Evolutionary conservation across 92 coral and sea anemone species (phyloP).

Genomic region (Phenganax marumi): DNA sequence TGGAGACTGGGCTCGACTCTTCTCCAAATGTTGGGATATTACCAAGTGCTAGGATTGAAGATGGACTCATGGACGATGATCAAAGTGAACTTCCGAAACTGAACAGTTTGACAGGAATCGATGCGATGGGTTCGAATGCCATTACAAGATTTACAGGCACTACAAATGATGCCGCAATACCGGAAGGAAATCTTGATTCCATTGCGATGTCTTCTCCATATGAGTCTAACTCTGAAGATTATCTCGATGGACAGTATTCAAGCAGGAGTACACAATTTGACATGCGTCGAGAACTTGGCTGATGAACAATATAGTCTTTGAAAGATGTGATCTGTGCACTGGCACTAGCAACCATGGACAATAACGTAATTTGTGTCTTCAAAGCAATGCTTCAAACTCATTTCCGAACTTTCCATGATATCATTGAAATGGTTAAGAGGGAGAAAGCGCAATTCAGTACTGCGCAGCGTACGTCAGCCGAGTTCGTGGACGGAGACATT

Average conservation of each 20-base stretch:
- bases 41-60: constrained; percentile 29
- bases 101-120: constrained; percentile 41
- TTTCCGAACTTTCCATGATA: too few relatives aligned
- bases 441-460: too few relatives aligned
- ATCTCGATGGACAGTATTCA: constrained; percentile 27
- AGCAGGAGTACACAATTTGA: background rate
- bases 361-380: too few relatives aligned
- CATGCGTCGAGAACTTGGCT: constrained; percentile 3
- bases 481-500: too few relatives aligned
- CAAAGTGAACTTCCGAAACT: constrained; percentile 35
- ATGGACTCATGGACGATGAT: background rate
- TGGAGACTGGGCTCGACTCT: constrained; percentile 31
- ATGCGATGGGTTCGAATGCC: constrained; percentile 21
- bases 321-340: too few relatives aligned
- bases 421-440: too few relatives aligned
- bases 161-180: constrained; percentile 26
- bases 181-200: constrained; percentile 80
- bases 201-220: constrained; percentile 96
- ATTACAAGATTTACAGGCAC: background rate
- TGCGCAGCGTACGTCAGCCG: too few relatives aligned
- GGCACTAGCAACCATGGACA: too few relatives aligned
- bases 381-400: too few relatives aligned
- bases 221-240: constrained; percentile 77
- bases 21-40: constrained; percentile 35
- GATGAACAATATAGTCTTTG: background rate